Evolutionary conservation across 2,113 vertebrate genomes (phyloP), one percentile per base, ranked within the genome.

Genomic region (Porphyrio hochstetteri): DNA sequence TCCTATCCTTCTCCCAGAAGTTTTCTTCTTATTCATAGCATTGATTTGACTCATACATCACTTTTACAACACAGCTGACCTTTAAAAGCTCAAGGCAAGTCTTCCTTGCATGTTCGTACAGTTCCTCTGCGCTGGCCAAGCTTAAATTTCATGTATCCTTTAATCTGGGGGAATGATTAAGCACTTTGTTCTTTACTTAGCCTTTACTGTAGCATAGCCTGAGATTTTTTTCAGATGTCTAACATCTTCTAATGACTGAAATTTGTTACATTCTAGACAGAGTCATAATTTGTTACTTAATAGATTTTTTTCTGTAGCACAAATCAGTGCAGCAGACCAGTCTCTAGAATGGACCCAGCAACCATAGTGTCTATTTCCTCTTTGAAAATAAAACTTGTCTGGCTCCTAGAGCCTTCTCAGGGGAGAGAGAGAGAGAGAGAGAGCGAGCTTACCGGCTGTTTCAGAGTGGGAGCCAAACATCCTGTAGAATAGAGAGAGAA

Each of bases 401-500:
- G 33, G 38, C 42, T 86, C n/a, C 40, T 63, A 19, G 77, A 68
- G 25, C 44, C 44, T 46, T 46, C 44, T 46, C 17, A 46, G 44
- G 44, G 15, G 42, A 16, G 42, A 42, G 42, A 42, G 42, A 46
- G 44, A 46, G 38, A 76, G 82, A n/a, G 33, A 83, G 38, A 48
- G 82, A 9, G 16, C 4, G 40, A 88, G 88, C 96, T 97, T 97
- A 97, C 96, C 96, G 0, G 44, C 21, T 61, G n/a, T 91, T 95
- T 80, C 96, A 0, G 92, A 61, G 50, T 42, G 33, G 33, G 96
- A 86, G 27, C 93, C 88, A 52, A 93, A 79, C 60, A 90, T 64
- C 92, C 96, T 96, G 92, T 61, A 50, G 61, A 76, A 69, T 31
- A 96, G 75, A 93, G 56, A 89, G 84, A 86, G 3, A 86, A 75